Evolutionary conservation across 2,113 vertebrate species (phyloP), one percentile per base, ranked within the genome.

Genomic region (Podilymbus podiceps): DNA sequence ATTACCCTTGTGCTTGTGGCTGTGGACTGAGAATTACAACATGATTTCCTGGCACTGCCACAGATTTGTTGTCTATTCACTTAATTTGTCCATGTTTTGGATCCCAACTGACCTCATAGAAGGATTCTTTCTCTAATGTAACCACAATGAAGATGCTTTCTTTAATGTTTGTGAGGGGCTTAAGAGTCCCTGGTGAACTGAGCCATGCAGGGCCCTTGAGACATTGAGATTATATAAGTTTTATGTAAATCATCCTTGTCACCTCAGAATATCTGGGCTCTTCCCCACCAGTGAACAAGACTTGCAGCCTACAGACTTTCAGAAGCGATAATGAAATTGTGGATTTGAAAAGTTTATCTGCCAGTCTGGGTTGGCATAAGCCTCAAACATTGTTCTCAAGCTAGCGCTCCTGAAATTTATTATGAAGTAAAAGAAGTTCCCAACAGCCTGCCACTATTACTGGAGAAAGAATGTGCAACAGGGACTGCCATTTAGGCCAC

Each of bases 331-430:
- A 94, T 93, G 86, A 78, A 95, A 95, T 59, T 72, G 56, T 72
- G 86, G n/a, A 85, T 92, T 91, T 0, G 0, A 92, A 95, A 55
- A 60, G 91, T 95, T 95, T 94, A 92, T 96, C 84, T 92, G 89
- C 69, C 77, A 95, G 84, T 60, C 93, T 91, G 35, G 63, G 60
- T 44, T 97, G 96, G 89, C 87, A 3, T 89, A 82, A 89, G 49
- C 73, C 93, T 97, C 84, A 85, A 97, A 96, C 73, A 96, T 95
- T 96, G 96, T 96, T 96, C 94, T 97, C 84, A 95, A 87, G 69
- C 95, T 95, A 92, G 80, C 4, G 0, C 64, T 96, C 84, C 64
- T 94, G 94, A 96, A 95, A 97, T 96, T 97, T 95, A 97, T 96
- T 97, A 94, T 64, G 87, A 92, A 91, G 86, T 95, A 91, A 95